These are phyloP conservation scores for Xylocopa sonorina DNA, from an alignment of 1,140 invertebrate genomes.

Conservation along the genomic window DNA sequence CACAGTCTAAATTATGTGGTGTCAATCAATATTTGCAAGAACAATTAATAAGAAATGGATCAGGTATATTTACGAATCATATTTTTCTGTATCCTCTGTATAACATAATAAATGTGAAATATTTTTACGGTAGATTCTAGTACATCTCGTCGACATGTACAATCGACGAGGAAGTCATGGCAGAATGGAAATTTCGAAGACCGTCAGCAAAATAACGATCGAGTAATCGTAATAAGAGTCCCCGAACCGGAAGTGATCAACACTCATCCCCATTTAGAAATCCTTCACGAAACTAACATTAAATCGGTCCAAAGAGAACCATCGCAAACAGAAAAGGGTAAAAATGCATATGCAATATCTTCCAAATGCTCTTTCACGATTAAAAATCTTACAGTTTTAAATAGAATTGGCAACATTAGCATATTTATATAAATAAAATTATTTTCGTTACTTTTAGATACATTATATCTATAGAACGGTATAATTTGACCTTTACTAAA, in stretches of 20 bases:
- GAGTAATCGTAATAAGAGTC: conserved; percentile 76
- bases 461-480: too few species aligned
- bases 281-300: conserved; percentile 75
- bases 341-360: too few species aligned
- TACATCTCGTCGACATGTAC: conserved; percentile 65
- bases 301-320: conserved; percentile 76
- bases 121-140: conserved; percentile 54
- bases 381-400: too few species aligned
- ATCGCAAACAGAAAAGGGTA: conserved; percentile 79
- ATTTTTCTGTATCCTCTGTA: too few species aligned
- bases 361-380: too few species aligned
- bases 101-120: not conserved
- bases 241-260: conserved; percentile 78
- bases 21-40: conserved; percentile 55
- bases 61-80: conserved; percentile 11
- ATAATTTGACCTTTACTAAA: too few species aligned
- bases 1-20: not conserved
- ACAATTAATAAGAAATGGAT: conserved; percentile 39
- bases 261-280: conserved; percentile 75
- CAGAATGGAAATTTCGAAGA: conserved; percentile 61
- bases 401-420: too few species aligned
- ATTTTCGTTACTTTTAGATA: too few species aligned
- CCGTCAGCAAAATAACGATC: conserved; percentile 66
- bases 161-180: conserved; percentile 74
- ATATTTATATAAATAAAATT: too few species aligned